Conservation (phyloP, 2,113 vertebrate species). For the Myodes glareolus region DNA sequence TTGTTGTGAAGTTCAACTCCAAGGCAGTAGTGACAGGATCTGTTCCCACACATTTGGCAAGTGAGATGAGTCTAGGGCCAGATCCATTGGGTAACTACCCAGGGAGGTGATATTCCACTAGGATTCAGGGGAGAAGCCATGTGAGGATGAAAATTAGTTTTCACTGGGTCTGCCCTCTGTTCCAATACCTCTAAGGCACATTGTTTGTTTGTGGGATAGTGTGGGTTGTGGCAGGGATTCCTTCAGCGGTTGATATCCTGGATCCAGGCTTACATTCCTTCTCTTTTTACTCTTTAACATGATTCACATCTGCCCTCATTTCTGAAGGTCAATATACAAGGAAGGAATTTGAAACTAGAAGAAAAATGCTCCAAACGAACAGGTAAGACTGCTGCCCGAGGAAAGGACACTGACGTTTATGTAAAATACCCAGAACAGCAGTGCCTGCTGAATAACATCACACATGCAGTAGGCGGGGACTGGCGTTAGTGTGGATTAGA, state of each 20-base stretch:
- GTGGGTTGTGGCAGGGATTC: conserved; percentile 37
- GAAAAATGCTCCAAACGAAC: conserved; percentile 58
- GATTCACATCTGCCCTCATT: conserved; percentile 53
- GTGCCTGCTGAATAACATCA: conserved; percentile 72
- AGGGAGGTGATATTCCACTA: conserved; percentile 29
- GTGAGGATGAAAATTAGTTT: background rate
- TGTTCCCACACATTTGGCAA: conserved; percentile 64
- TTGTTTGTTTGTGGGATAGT: background rate
- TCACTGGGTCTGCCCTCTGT: conserved; percentile 31
- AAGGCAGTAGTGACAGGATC: background rate
- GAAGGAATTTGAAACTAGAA: conserved; percentile 63
- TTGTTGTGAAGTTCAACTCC: conserved; percentile 50
- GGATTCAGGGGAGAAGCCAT: conserved; percentile 70
- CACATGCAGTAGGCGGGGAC: conserved; percentile 68
- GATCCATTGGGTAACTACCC: conserved; percentile 52
- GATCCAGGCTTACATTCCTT: conserved; percentile 42
- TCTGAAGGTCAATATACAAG: conserved; percentile 36
- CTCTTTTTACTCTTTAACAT: conserved; percentile 64
- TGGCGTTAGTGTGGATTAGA: conserved; percentile 67
- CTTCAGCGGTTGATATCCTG: conserved; percentile 34
- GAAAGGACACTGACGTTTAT: conserved; percentile 70
- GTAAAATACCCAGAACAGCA: conserved; percentile 72
- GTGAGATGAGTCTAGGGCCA: background rate
- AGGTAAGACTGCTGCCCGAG: conserved; percentile 32
- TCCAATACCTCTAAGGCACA: conserved; percentile 46